These are phyloP conservation scores for Apotomis betuletana DNA, from an alignment of 2,888 invertebrate genomes.

Conservation along the genomic window DNA sequence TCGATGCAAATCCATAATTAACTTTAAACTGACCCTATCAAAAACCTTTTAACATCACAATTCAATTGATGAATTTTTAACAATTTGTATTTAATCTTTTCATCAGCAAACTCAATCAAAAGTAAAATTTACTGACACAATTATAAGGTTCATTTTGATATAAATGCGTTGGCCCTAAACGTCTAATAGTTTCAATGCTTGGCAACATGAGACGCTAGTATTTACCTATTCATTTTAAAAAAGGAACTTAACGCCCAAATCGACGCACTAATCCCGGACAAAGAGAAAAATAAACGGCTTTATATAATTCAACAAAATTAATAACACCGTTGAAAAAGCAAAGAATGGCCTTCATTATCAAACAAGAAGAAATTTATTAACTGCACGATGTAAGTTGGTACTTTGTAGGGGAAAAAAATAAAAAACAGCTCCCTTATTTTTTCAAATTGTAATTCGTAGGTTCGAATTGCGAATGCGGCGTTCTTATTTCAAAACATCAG, in stretches of 20 bases:
- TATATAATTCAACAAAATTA: conserved; percentile 68
- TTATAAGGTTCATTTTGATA: neutral
- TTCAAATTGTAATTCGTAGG: conserved; percentile 82
- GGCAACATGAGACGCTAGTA: conserved; percentile 76
- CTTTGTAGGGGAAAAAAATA: conserved; percentile 60
- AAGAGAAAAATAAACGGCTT: conserved; percentile 82
- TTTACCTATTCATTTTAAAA: conserved; percentile 83
- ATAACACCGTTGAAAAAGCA: neutral
- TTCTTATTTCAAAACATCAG: conserved; percentile 83
- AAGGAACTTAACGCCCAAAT: conserved; percentile 83
- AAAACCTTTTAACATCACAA: conserved; percentile 23
- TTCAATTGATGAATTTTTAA: conserved; percentile 20
- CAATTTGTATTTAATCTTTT: neutral
- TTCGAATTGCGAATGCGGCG: conserved; percentile 81
- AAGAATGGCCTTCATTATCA: conserved; percentile 50
- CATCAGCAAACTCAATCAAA: neutral
- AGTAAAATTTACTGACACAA: neutral
- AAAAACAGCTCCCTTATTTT: conserved; percentile 76
- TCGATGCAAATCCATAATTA: conserved; percentile 15
- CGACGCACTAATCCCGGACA: conserved; percentile 78
- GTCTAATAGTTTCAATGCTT: conserved; percentile 66
- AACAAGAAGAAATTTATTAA: conserved; percentile 14
- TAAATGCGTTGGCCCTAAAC: conserved; percentile 44
- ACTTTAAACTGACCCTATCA: conserved; percentile 15
- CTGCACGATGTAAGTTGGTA: conserved; percentile 45